phyloP scores from a whole-genome alignment of 2,888 invertebrate genomes.

The Epistrophe eligans region DNA sequence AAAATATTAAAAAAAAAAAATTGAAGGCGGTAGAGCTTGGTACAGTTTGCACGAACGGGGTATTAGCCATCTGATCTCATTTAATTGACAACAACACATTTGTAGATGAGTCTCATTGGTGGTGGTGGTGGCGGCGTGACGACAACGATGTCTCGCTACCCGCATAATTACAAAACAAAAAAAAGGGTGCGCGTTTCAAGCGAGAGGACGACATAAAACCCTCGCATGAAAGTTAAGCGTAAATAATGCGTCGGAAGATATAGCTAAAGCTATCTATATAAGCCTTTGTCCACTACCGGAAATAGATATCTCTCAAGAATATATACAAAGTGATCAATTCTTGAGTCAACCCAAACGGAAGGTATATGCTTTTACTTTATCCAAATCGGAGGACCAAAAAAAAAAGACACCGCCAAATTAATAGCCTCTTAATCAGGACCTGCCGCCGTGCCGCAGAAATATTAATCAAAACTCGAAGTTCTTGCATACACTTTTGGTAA shows the following conservation, averaged over 20 bases:
- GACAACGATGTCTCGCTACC: slow-evolving; percentile 55
- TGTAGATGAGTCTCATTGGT: slow-evolving; percentile 7
- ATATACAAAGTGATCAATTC: slow-evolving; percentile 47
- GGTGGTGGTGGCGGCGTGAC: slow-evolving; percentile 52
- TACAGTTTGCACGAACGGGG: slow-evolving; percentile 55
- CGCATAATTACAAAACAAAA: slow-evolving; percentile 64
- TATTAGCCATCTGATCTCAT: slow-evolving; percentile 59
- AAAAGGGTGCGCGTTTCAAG: slow-evolving; percentile 56
- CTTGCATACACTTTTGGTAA: slow-evolving; percentile 5
- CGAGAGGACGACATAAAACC: slow-evolving; percentile 30
- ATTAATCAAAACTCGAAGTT: slow-evolving; percentile 59
- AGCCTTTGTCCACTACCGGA: slow-evolving; percentile 62
- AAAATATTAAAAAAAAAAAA: slow-evolving; percentile 31
- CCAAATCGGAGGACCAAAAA: slow-evolving; percentile 1
- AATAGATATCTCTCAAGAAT: slow-evolving; percentile 25
- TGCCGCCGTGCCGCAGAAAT: slow-evolving; percentile 67
- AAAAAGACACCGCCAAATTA: slow-evolving; percentile 78
- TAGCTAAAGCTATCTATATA: neutral
- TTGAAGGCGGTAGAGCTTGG: slow-evolving; percentile 29
- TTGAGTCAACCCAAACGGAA: slow-evolving; percentile 28
- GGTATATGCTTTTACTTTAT: neutral
- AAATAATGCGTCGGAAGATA: slow-evolving; percentile 51
- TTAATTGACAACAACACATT: slow-evolving; percentile 64
- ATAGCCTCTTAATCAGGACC: slow-evolving; percentile 80
- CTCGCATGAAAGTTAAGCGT: slow-evolving; percentile 54